Conservation (phyloP, 2,113 vertebrate species). For the Lagopus muta region DNA sequence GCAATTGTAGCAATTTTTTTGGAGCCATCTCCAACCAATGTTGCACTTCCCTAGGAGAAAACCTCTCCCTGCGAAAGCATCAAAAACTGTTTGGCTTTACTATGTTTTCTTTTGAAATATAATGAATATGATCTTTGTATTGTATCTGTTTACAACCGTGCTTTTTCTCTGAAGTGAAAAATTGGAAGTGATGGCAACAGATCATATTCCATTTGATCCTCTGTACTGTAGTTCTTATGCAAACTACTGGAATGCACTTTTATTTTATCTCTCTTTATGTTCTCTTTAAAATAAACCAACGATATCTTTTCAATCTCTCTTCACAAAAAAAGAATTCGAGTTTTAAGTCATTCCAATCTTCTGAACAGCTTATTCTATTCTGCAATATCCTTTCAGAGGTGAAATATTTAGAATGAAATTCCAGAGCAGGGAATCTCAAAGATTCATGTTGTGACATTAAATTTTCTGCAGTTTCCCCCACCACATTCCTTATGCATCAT, state of each 20-base stretch:
- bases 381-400: background rate
- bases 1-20: background rate
- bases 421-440: background rate
- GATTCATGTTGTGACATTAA: background rate
- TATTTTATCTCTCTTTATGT: background rate
- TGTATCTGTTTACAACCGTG: background rate
- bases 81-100: background rate
- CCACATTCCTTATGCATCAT: background rate
- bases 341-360: background rate
- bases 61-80: background rate
- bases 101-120: background rate
- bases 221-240: background rate
- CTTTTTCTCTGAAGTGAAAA: background rate
- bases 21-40: background rate
- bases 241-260: background rate
- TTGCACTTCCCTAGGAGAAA: background rate
- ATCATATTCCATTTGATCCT: background rate
- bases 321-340: background rate
- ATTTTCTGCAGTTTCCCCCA: background rate
- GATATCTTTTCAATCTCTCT: background rate
- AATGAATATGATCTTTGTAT: background rate
- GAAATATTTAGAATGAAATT: background rate
- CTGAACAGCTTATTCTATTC: background rate
- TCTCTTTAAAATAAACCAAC: background rate
- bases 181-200: background rate